Base-by-base conservation (phyloP, 2,797 vertebrate species). In the Phoebastria nigripes region DNA sequence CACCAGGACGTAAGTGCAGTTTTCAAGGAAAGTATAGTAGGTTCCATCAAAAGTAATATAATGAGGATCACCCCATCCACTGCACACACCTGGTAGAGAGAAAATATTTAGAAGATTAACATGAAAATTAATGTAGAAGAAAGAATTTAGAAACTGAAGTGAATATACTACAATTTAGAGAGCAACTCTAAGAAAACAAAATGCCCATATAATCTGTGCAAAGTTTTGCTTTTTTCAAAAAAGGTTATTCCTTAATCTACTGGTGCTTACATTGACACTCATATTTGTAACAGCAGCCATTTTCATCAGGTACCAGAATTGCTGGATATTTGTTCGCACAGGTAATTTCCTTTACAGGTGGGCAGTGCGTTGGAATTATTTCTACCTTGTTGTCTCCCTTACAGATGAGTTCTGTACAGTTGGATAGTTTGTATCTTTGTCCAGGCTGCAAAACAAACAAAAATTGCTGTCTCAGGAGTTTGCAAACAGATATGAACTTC, bases 181-280 rank as follows among this genome's bases (percentile, higher is more conserved):
- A 72, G 16, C 20, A 63, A 46, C 8, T 9, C 5, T n/a, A 46
- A 49, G 22, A 91, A 94, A 93, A 56, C 1, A 72, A 79, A 65
- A 83, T 54, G 5, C 11, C 14, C 4, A 17, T 74, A 44, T 63
- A 79, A 62, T 66, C n/a, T 18, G 2, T 46, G 16, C 41, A 81
- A 86, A 56, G 35, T 28, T 82, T 65, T 19, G 8, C 3, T 46
- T 63, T 21, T 33, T 61, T 51, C 2, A 6, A 8, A 59, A 47
- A 37, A 11, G 3, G 2, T 62, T 42, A 47, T 37, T 87, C 22
- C 24, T 63, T 39, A 49, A 59, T 85, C 52, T 78, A 12, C 15
- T 71, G 37, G n/a, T 82, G 97, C 99, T 98, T 98, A 99, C 99
- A 99, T 97, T 94, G 97, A 95, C 99, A 99, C 31, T 99, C 98